Percentiles rank a stretch among this genome's conserved stretches.
Evolutionary conservation across 2,797 vertebrate species (phyloP).

Genomic region (Prionace glauca): DNA sequence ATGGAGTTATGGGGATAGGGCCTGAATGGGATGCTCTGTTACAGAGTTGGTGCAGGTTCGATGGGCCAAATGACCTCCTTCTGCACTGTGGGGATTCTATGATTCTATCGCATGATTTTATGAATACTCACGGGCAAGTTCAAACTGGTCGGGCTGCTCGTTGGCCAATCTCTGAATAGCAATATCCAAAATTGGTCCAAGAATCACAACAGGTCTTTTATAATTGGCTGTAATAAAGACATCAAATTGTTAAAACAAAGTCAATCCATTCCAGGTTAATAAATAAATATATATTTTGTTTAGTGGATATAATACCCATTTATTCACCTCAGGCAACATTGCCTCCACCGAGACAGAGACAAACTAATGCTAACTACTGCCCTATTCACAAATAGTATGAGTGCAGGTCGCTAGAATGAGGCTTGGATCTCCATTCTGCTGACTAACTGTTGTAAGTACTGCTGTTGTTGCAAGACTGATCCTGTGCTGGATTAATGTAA

Average conservation of each 20-base stretch:
- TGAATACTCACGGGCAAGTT: conserved; percentile 72
- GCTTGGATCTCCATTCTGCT: not conserved
- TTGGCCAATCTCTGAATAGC: conserved; percentile 79
- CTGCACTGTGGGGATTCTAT: too few species aligned
- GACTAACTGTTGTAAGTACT: not conserved
- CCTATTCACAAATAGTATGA: not conserved
- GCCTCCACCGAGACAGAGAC: not conserved
- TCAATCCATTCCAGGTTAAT: not conserved
- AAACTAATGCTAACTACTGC: not conserved
- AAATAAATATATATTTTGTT: not conserved
- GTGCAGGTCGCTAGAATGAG: not conserved
- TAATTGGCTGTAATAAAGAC: conserved; percentile 71
- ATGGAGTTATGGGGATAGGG: too few species aligned
- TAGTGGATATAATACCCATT: not conserved
- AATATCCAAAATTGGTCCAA: conserved; percentile 87
- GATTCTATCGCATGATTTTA: too few species aligned
- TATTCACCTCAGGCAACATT: not conserved
- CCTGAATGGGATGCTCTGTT: too few species aligned
- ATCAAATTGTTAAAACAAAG: not conserved
- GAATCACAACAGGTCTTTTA: conserved; percentile 85
- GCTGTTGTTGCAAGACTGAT: not conserved
- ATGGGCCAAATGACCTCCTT: too few species aligned
- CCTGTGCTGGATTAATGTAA: not conserved
- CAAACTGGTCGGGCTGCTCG: conserved; percentile 77
- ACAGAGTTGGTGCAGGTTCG: too few species aligned